A percentile compares a stretch with the other conserved stretches of the same genome.
Evolutionary conservation across 2,797 vertebrate genomes (phyloP).

Genomic region (Potorous gilbertii): DNA sequence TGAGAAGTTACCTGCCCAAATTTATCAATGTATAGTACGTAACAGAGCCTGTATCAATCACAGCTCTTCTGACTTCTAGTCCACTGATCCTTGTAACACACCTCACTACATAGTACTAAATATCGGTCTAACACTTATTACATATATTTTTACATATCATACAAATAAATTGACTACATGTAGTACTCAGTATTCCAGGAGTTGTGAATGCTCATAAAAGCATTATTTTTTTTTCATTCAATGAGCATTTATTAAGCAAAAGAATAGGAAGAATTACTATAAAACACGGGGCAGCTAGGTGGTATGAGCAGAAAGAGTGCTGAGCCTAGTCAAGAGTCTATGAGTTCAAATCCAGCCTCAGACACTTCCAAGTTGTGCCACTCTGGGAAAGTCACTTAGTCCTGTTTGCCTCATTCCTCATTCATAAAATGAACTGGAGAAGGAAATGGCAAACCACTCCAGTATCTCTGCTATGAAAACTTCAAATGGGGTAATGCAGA

Average conservation of each 20-base stretch:
- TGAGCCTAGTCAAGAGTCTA: neutral
- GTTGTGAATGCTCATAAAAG: slow-evolving; percentile 56
- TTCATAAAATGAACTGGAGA: neutral
- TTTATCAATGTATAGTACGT: neutral
- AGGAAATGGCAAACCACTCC: neutral
- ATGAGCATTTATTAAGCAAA: neutral
- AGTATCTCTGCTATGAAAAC: neutral
- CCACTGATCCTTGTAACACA: neutral
- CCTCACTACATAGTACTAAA: neutral
- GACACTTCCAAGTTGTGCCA: neutral
- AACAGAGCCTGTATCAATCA: neutral
- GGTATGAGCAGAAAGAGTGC: neutral
- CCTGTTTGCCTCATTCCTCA: neutral
- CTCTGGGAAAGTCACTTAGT: neutral
- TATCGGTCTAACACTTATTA: slow-evolving; percentile 23
- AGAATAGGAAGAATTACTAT: neutral
- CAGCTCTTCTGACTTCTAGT: neutral
- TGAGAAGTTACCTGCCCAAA: neutral
- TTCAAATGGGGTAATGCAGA: neutral
- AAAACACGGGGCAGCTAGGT: neutral
- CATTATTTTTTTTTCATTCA: neutral
- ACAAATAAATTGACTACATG: slow-evolving; percentile 50
- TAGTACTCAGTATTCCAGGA: neutral
- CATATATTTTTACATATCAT: neutral
- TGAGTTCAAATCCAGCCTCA: neutral